Evolutionary conservation across 2,888 invertebrate genomes (phyloP).

Genomic region (Drosophila infuscata): DNA sequence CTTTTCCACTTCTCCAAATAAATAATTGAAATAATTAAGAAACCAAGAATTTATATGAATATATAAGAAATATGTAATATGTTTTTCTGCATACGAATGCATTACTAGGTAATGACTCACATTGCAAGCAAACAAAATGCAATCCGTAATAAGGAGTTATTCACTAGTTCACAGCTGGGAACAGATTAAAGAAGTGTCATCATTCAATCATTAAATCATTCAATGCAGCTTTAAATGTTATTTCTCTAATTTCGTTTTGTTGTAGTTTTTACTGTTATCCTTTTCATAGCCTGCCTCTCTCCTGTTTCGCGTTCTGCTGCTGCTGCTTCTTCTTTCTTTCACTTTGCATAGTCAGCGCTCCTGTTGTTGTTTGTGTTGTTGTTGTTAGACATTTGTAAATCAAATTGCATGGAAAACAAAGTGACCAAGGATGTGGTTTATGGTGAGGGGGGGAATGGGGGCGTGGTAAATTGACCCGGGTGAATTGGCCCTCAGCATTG

Average conservation of each 20-base stretch:
- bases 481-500: conserved; percentile 27
- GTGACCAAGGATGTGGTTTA: conserved; percentile 20
- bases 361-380: conserved; percentile 20
- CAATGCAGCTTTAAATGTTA: conserved; percentile 10
- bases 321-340: conserved; percentile 5
- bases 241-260: not conserved
- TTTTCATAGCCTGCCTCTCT: not conserved
- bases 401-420: conserved; percentile 72
- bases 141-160: not conserved
- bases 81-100: not conserved
- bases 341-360: conserved; percentile 25
- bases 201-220: conserved; percentile 55
- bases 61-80: too few relatives aligned
- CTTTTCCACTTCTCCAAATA: not conserved
- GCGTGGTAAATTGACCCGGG: conserved; percentile 1
- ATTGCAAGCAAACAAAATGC: not conserved
- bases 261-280: not conserved
- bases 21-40: not conserved
- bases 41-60: not conserved
- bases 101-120: not conserved
- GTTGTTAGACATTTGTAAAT: conserved; percentile 54
- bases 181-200: conserved; percentile 22
- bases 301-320: conserved; percentile 30
- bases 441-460: not conserved
- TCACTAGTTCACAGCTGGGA: not conserved